These are phyloP conservation scores for Progne subis DNA, from an alignment of 2,113 vertebrate genomes.

Conservation along the genomic window DNA sequence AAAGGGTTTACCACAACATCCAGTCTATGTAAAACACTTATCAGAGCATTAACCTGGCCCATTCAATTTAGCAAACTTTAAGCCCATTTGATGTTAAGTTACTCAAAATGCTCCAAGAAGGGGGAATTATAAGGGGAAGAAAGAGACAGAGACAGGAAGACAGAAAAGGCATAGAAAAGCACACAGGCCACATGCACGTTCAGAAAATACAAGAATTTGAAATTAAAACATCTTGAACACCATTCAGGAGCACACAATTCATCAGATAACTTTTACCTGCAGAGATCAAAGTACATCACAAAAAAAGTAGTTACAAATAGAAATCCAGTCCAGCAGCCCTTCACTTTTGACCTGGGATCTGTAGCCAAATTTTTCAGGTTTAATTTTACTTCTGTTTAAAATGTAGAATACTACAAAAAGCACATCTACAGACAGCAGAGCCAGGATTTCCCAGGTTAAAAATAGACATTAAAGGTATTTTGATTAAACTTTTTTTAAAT, in stretches of 20 bases:
- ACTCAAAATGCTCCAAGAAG: not conserved
- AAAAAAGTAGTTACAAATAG: not conserved
- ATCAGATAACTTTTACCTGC: not conserved
- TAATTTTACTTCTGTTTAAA: not conserved
- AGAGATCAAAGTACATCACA: not conserved
- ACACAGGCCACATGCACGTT: not conserved
- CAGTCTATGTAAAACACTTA: not conserved
- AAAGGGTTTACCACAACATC: not conserved
- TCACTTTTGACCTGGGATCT: not conserved
- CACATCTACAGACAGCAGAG: not conserved
- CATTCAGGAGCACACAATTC: not conserved
- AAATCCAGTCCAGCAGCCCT: not conserved
- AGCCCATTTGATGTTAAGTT: not conserved
- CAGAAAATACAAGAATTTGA: not conserved
- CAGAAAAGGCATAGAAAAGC: not conserved
- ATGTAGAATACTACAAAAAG: not conserved
- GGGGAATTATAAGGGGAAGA: not conserved
- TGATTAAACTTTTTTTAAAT: not conserved
- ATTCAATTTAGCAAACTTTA: not conserved
- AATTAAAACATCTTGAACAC: not conserved
- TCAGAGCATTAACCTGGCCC: not conserved
- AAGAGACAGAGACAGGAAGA: not conserved
- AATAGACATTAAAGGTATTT: not conserved
- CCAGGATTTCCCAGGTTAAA: not conserved
- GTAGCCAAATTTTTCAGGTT: not conserved